Conservation (phyloP, 1,140 invertebrate genomes). For the Whitmania pigra region DNA sequence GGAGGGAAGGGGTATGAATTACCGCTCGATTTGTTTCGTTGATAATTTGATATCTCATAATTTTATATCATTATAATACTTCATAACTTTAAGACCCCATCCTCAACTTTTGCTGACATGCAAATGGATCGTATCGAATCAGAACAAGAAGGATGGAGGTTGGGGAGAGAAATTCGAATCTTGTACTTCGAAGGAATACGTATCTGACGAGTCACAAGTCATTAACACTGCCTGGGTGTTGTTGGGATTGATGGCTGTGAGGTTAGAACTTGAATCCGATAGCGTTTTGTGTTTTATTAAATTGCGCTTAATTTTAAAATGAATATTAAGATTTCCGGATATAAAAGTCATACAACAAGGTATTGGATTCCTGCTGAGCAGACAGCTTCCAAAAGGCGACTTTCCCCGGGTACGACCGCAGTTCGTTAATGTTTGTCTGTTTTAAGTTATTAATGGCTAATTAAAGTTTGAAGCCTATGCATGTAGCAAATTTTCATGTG, state of each 20-base stretch:
- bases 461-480: too few relatives aligned
- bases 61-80: too few relatives aligned
- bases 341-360: constrained; percentile 30
- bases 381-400: constrained; percentile 33
- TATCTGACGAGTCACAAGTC: constrained; percentile 31
- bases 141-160: constrained; percentile 33
- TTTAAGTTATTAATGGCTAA: too few relatives aligned
- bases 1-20: too few relatives aligned
- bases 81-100: not conserved
- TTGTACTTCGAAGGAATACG: constrained; percentile 32
- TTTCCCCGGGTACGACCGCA: constrained; percentile 34
- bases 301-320: too few relatives aligned
- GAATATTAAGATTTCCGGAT: constrained; percentile 28
- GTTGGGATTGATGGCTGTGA: constrained; percentile 33
- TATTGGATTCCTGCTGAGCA: constrained; percentile 28
- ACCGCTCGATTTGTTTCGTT: too few relatives aligned
- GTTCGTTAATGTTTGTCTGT: too few relatives aligned
- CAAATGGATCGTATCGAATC: constrained; percentile 25
- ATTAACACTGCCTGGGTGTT: constrained; percentile 36
- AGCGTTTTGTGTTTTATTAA: too few relatives aligned
- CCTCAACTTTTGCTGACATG: constrained; percentile 28
- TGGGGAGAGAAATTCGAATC: constrained; percentile 38
- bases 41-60: too few relatives aligned
- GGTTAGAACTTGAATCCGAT: constrained; percentile 22
- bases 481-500: too few relatives aligned